These are phyloP conservation scores for Trachops cirrhosus DNA, from an alignment of 2,797 vertebrate species.

Conservation along the genomic window DNA sequence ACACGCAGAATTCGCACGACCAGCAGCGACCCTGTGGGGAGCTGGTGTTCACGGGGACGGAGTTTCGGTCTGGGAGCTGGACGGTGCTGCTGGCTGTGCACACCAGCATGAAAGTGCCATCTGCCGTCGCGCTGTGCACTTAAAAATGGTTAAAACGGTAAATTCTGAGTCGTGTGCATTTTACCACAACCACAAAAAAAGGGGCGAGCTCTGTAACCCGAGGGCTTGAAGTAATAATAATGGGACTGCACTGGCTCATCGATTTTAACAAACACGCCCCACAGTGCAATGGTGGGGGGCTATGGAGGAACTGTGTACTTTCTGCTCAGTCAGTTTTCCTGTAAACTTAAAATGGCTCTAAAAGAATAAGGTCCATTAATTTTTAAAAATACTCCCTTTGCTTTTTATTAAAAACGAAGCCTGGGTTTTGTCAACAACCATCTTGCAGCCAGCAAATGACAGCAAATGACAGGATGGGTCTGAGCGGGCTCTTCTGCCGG, in stretches of 20 bases:
- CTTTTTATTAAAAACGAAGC: neutral
- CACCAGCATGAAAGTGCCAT: neutral
- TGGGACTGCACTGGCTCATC: fast-evolving
- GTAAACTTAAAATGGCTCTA: neutral
- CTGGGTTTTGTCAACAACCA: neutral
- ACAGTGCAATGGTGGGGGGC: fast-evolving
- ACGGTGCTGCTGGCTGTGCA: neutral
- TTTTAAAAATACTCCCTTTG: neutral
- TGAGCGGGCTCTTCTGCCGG: neutral
- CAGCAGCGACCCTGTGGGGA: fast-evolving
- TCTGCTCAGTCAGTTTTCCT: neutral
- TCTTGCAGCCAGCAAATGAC: neutral
- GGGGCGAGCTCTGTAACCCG: neutral
- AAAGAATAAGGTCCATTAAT: neutral
- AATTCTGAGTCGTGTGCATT: neutral
- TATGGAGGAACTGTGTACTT: neutral
- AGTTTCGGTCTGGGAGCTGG: fast-evolving
- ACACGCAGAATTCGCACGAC: fast-evolving
- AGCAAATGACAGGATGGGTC: neutral
- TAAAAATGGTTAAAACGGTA: neutral
- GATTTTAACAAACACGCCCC: fast-evolving
- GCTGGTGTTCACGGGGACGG: fast-evolving
- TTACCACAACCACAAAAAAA: neutral
- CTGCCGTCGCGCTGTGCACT: fast-evolving
- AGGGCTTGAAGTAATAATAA: neutral